These are phyloP conservation scores for Cardiocondyla obscurior DNA, from an alignment of 1,140 invertebrate genomes.

Conservation along the genomic window DNA sequence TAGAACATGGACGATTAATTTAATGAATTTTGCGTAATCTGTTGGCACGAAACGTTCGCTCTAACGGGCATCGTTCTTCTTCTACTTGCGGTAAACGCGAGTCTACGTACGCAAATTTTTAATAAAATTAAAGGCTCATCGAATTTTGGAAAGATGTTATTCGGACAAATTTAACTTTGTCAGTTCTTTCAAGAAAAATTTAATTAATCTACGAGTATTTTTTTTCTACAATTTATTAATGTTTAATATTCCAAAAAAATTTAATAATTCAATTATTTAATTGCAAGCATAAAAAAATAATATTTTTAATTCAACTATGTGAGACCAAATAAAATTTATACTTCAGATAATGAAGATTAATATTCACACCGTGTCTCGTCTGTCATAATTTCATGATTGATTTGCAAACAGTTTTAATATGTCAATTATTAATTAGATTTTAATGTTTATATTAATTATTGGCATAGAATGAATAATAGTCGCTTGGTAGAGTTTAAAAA, in stretches of 20 bases:
- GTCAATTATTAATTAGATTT: background rate
- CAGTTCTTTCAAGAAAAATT: background rate
- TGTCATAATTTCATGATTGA: background rate
- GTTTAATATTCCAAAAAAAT: background rate
- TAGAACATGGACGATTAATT: conserved; percentile 37
- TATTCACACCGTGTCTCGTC: background rate
- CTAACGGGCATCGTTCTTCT: background rate
- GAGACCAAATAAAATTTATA: background rate
- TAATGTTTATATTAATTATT: conserved; percentile 8
- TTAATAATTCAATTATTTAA: background rate
- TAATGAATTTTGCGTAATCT: conserved; percentile 33
- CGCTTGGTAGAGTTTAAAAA: too few relatives aligned
- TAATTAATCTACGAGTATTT: background rate
- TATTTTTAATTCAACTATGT: background rate
- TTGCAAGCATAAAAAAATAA: background rate
- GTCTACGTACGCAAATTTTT: background rate
- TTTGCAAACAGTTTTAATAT: background rate
- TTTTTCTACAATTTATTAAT: background rate
- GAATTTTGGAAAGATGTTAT: background rate
- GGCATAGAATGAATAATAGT: background rate
- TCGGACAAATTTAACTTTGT: background rate
- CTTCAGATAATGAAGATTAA: background rate
- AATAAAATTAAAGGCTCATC: background rate
- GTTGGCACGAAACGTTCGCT: background rate
- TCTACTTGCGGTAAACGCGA: background rate